Base-by-base conservation (phyloP, 2,797 vertebrate genomes). In the Chromobotia macracanthus region DNA sequence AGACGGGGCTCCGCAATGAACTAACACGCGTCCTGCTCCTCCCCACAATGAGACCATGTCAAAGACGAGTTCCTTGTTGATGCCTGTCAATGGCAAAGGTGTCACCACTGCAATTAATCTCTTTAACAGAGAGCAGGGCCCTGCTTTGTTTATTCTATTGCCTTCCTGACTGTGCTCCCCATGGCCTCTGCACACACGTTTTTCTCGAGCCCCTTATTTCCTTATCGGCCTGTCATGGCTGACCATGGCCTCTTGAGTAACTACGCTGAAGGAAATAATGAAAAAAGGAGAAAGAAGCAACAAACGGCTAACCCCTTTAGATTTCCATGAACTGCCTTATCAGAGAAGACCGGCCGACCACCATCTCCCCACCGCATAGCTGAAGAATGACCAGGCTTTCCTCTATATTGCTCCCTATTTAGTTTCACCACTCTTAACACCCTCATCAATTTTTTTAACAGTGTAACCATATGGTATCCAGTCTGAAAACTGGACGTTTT, bases 181-280 rank as follows among this genome's bases (percentile, higher is more conserved):
- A 19, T 15, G 68, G 80, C 77, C 81, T 23, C 75, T 13, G 28
- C 69, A 68, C 56, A 7, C 61, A 72, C 44, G 74, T 80, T 88
- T 86, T 85, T 86, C 83, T 82, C 82, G 56, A 35, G 70, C 64
- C 77, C 65, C 80, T 77, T 81, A 73, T 86, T 77, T 88, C 83
- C 83, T 87, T 88, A 87, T 87, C 84, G 5, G 65, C 35, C 46
- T 77, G 73, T 76, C 79, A 81, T 85, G 76, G 80, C 82, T 82
- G 85, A 86, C 83, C 84, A 80, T 80, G 86, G 84, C 81, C 85
- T 83, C 84, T 86, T 86, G 84, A 75, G 87, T 83, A 86, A 86
- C 84, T 74, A 79, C 53, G 28, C 82, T 72, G 65, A 83, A 83
- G 81, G 81, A 85, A 83, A 80, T 72, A 55, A 46, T 79, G 63